phyloP scores from a whole-genome alignment of 2,888 invertebrate genomes.

The Drosophila niveifrons region DNA sequence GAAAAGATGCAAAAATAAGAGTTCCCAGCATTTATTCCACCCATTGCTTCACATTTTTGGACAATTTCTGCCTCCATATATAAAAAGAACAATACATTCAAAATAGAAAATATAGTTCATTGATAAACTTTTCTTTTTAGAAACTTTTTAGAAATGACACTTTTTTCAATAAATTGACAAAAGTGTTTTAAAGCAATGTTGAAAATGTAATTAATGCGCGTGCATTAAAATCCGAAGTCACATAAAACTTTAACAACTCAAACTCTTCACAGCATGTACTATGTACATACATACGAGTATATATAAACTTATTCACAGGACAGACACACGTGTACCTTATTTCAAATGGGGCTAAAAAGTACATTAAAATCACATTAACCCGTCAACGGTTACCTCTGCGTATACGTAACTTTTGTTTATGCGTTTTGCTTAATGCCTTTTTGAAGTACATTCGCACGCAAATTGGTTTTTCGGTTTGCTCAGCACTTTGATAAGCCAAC shows the following conservation, averaged over 20 bases:
- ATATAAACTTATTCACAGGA: constrained; percentile 12
- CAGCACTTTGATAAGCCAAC: constrained; percentile 47
- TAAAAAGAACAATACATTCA: no score
- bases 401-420: constrained; percentile 79
- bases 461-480: constrained; percentile 49
- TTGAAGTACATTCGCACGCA: constrained; percentile 63
- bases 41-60: no score
- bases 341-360: constrained; percentile 60
- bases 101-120: no score
- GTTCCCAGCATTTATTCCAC: background rate
- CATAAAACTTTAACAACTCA: constrained; percentile 60
- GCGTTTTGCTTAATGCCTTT: constrained; percentile 69
- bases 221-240: constrained; percentile 43
- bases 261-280: background rate
- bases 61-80: no score
- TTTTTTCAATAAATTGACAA: no score
- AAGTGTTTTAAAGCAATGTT: no score
- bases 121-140: no score
- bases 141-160: no score
- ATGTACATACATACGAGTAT: constrained; percentile 3
- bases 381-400: constrained; percentile 74
- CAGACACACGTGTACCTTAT: constrained; percentile 11
- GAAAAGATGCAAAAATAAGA: constrained; percentile 9
- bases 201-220: constrained; percentile 29
- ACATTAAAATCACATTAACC: constrained; percentile 81